Conservation (phyloP, 2,888 invertebrate genomes). For the Odontocolon sp. region DNA sequence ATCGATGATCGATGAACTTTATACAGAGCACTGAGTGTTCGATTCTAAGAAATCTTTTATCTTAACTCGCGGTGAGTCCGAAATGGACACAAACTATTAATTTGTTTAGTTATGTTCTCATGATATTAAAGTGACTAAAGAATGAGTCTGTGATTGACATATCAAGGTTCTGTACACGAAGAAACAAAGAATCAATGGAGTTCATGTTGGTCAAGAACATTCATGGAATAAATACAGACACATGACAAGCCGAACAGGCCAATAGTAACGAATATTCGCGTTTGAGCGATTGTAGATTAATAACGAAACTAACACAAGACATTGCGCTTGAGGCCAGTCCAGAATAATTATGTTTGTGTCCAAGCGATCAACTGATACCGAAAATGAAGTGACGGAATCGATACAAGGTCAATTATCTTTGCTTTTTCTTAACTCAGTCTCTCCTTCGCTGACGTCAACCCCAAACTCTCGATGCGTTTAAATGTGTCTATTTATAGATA, state of each 20-base stretch:
- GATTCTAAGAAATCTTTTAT: too few species aligned
- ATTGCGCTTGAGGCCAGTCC: not conserved
- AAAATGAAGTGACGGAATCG: conserved; percentile 20
- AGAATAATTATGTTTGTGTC: not conserved
- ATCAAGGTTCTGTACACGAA: not conserved
- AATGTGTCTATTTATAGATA: not conserved
- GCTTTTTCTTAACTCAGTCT: not conserved
- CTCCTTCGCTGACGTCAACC: conserved; percentile 10
- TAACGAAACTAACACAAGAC: not conserved
- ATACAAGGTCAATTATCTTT: not conserved
- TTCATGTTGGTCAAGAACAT: conserved; percentile 4
- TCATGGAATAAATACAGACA: conserved; percentile 10
- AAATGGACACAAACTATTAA: not conserved
- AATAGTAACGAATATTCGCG: not conserved
- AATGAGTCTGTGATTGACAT: not conserved
- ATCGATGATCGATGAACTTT: too few species aligned
- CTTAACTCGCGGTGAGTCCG: too few species aligned
- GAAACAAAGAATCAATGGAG: not conserved
- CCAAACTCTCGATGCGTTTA: not conserved
- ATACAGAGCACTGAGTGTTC: too few species aligned
- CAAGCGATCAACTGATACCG: not conserved
- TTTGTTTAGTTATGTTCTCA: not conserved
- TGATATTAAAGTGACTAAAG: not conserved
- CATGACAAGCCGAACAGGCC: not conserved
- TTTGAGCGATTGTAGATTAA: conserved; percentile 1